Evolutionary conservation across 37 sponge, comb jelly and placozoan species (phyloP), one percentile per base, ranked within the genome.

Genomic region (Chondrosia reniformis): DNA sequence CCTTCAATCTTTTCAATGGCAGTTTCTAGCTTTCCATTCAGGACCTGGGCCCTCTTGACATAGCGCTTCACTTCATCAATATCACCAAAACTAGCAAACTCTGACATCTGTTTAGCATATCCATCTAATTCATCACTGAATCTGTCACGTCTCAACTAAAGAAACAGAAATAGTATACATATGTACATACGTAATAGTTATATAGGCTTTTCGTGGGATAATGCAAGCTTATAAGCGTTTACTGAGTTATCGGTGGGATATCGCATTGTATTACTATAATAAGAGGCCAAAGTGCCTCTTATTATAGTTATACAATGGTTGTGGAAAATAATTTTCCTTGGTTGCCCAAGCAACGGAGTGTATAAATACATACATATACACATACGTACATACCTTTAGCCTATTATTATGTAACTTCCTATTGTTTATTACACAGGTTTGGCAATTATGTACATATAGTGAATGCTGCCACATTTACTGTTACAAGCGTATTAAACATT

Each of bases 1-100:
- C 88, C 89, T 41, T 99, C 99, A 74, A 95, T 90, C 78, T 89
- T 99, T 27, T 85, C 94, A 38, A 80, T 77, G 17, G 99, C 99
- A n/a, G 88, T 90, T 21, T 99, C 96, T 12, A 99, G 88, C 19
- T 87, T 88, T 17, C 46, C 34, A 17, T 66, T 78, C 41, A 99
- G 82, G 36, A 81, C 83, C 52, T 90, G 80, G 17, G 96, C 96
- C 72, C 91, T 95, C 86, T 95, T 95, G 55, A 77, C 80, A 84
- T 95, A 99, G 21, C 87, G 75, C 30, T 80, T 45, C 36, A 99
- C 79, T 42, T 99, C 94, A 17, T 83, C 71, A 0, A 99, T 66
- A 84, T 99, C 96, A 22, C 92, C 94, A 69, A 91, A 93, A 7
- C 89, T 34, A 45, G 85, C 81, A 81, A 99, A 93, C 76, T 99